Conservation (phyloP, 2,113 vertebrate genomes). For the Panthera uncia region DNA sequence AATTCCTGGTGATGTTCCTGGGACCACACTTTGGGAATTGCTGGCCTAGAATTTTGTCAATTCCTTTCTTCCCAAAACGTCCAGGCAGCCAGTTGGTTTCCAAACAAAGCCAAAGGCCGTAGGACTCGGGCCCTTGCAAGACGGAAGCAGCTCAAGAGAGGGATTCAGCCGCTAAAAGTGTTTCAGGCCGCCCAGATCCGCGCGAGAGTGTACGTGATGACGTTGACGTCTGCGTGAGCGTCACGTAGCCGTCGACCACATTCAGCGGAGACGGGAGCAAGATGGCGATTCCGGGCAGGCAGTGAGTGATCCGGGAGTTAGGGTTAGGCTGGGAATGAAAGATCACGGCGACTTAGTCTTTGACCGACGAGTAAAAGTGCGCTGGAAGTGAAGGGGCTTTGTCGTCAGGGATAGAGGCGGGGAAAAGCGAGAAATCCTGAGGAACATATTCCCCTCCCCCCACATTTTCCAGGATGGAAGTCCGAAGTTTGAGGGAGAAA, state of each 20-base stretch:
- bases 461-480: constrained; percentile 71
- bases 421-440: background rate
- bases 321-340: constrained; percentile 31
- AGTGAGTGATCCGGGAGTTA: constrained; percentile 85
- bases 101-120: accelerated
- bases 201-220: constrained; percentile 55
- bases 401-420: background rate
- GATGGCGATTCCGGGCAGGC: constrained; percentile 90
- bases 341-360: background rate
- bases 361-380: constrained; percentile 36
- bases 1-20: background rate
- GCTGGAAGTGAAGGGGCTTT: constrained; percentile 8
- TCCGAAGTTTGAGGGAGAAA: constrained; percentile 81
- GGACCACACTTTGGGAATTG: background rate
- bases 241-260: constrained; percentile 8
- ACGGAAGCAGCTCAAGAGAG: accelerated
- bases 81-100: accelerated
- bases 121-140: accelerated
- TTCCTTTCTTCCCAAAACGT: background rate
- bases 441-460: background rate
- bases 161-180: accelerated
- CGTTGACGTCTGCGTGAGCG: background rate
- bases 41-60: background rate
- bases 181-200: background rate
- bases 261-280: constrained; percentile 75